A percentile compares a stretch with the other conserved stretches of the same genome.
phyloP scores from a whole-genome alignment of 1,140 invertebrate species.

The Drosophila pachea region DNA sequence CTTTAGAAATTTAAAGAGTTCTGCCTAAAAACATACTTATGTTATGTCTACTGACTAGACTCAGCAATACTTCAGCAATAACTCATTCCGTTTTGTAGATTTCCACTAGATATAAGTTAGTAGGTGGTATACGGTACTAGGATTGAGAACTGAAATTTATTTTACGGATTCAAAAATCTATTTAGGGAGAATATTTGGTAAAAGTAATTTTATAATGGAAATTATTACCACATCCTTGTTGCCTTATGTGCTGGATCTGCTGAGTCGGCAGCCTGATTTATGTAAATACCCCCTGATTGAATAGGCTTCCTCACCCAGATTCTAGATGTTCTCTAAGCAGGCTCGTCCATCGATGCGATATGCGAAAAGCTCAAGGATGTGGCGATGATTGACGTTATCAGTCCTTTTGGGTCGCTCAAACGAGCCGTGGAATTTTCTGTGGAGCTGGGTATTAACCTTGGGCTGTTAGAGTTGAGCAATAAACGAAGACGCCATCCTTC shows the following conservation, averaged over 20 bases:
- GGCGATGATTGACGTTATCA: constrained; percentile 19
- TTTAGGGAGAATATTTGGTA: neutral
- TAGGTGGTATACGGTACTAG: too few relatives aligned
- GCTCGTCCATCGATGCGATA: constrained; percentile 21
- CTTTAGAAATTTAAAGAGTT: too few relatives aligned
- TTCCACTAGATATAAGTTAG: too few relatives aligned
- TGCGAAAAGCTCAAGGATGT: constrained; percentile 15
- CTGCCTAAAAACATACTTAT: too few relatives aligned
- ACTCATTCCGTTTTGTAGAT: too few relatives aligned
- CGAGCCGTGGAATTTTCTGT: constrained; percentile 41
- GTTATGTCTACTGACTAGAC: too few relatives aligned
- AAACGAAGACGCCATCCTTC: constrained; percentile 7
- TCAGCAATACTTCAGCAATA: too few relatives aligned
- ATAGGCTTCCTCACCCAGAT: too few relatives aligned
- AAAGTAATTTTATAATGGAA: constrained; percentile 46
- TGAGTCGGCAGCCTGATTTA: constrained; percentile 35
- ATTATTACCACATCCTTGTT: constrained; percentile 20
- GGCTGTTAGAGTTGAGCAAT: constrained; percentile 31
- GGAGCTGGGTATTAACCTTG: constrained; percentile 41
- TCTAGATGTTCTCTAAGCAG: constrained; percentile 6
- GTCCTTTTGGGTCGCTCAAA: constrained; percentile 21
- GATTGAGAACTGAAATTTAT: too few relatives aligned
- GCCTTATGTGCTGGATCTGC: constrained; percentile 41
- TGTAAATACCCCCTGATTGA: constrained; percentile 12
- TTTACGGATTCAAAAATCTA: neutral